Evolutionary conservation across 2,797 vertebrate genomes (phyloP), one percentile per base, ranked within the genome.

Genomic region (Lerista edwardsae): DNA sequence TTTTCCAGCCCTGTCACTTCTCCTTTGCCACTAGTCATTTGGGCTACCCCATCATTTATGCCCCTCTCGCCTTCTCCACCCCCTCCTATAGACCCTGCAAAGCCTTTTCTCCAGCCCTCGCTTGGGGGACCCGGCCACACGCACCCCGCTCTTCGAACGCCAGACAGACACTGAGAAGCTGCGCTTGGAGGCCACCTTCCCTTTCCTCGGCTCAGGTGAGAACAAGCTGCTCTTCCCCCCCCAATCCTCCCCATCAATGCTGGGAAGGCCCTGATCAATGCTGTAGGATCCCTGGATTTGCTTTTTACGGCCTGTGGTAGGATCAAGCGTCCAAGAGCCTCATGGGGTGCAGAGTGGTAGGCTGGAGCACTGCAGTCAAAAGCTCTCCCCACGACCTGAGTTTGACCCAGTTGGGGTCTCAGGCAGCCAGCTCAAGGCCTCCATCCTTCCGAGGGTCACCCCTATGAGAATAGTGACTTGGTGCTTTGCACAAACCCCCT

Each of bases 171-270:
- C 95, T 6, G 98, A 98, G 88, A 98, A 98, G 86, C 96, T 98
- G 80, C 96, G 97, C 62, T 93, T 98, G 93, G 98, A 98, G 90
- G 88, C 94, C 0, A 64, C 97, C 15, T 97, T 98, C 90, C 97
- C 97, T 6, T 98, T 98, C 88, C 96, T 98, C 87, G 84, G 97
- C 90, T 96, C 98, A 91, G 97, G 98, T 98, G 93, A 97, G 97
- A 88, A 12, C 14, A 10, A 21, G 7, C 4, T 27, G 2, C 6
- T n/a, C 14, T 7, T 2, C 59, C 39, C n/a, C 19, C n/a, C n/a
- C n/a, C n/a, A n/a, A 39, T 21, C 15, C 9, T n/a, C n/a, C 10
- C n/a, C 25, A 17, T 14, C 6, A 9, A 21, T 11, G 9, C 8
- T 7, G 57, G 75, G n/a, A 6, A 55, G 75, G 59, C 25, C 5